phyloP scores from a whole-genome alignment of 2,797 vertebrate genomes.

The Thalassophryne amazonica region DNA sequence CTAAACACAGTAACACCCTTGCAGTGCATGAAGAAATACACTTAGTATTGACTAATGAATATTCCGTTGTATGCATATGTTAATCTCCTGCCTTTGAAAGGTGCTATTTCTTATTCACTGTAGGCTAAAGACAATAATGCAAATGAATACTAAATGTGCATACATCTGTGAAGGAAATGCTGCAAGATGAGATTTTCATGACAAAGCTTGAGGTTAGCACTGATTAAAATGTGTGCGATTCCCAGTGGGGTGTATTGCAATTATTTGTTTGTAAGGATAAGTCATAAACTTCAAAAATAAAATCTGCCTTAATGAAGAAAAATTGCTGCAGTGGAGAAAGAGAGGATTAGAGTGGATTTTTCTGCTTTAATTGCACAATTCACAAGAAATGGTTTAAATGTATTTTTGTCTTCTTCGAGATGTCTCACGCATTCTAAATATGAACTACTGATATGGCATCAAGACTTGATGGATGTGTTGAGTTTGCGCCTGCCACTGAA shows the following conservation, averaged over 20 bases:
- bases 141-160: constrained; percentile 69
- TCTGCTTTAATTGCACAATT: constrained; percentile 64
- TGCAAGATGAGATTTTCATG: constrained; percentile 63
- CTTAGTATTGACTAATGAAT: constrained; percentile 18
- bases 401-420: constrained; percentile 33
- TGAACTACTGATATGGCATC: too few relatives aligned
- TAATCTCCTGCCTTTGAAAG: constrained; percentile 20
- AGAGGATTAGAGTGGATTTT: constrained; percentile 51
- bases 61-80: constrained; percentile 5
- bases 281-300: constrained; percentile 71
- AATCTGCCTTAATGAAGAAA: constrained; percentile 70
- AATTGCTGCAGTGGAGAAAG: constrained; percentile 40
- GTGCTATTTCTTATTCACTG: constrained; percentile 60
- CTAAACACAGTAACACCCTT: neutral
- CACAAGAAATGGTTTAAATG: constrained; percentile 45
- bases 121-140: constrained; percentile 57
- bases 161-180: constrained; percentile 58
- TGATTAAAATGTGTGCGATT: constrained; percentile 72
- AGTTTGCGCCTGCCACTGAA: too few relatives aligned
- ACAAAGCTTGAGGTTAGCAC: constrained; percentile 68
- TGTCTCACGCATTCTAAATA: too few relatives aligned
- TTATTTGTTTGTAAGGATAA: constrained; percentile 75
- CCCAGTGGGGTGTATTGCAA: constrained; percentile 60
- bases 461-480: too few relatives aligned
- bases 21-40: constrained; percentile 3